These are phyloP conservation scores for Drosophila setosimentum DNA, from an alignment of 2,888 invertebrate species.

Conservation along the genomic window DNA sequence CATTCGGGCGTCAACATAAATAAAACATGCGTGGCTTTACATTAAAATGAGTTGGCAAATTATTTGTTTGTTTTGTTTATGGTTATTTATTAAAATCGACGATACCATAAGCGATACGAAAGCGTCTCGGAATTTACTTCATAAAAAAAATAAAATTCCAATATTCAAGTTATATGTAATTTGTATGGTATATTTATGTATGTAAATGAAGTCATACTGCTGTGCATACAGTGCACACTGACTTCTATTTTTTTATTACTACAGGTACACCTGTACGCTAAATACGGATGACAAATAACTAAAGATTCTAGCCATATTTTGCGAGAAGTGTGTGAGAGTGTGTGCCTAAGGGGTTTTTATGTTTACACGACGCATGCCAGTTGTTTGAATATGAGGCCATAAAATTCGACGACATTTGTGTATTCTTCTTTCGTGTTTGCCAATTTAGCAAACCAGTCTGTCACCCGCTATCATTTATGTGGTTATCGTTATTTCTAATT, in stretches of 20 bases:
- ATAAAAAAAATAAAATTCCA: slow-evolving; percentile 40
- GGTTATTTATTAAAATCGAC: slow-evolving; percentile 12
- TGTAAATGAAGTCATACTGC: slow-evolving; percentile 52
- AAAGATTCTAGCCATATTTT: slow-evolving; percentile 36
- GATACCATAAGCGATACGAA: slow-evolving; percentile 28
- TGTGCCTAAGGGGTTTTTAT: slow-evolving; percentile 3
- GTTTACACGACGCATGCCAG: slow-evolving; percentile 42
- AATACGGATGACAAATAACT: slow-evolving; percentile 65
- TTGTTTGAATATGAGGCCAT: slow-evolving; percentile 50
- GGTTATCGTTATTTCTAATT: slow-evolving; percentile 40
- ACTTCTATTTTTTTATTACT: slow-evolving; percentile 18
- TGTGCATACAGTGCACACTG: slow-evolving; percentile 49
- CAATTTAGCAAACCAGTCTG: slow-evolving; percentile 45
- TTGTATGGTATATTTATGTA: slow-evolving; percentile 11
- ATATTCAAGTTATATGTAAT: slow-evolving; percentile 6
- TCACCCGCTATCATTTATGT: slow-evolving; percentile 40
- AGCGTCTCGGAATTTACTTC: slow-evolving; percentile 51
- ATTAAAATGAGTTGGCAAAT: slow-evolving; percentile 22
- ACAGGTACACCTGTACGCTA: slow-evolving; percentile 46
- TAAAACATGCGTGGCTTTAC: slow-evolving; percentile 19
- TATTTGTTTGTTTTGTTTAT: slow-evolving; percentile 10
- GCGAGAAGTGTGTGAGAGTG: slow-evolving; percentile 16
- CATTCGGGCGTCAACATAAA: slow-evolving; percentile 14
- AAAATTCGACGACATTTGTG: slow-evolving; percentile 29
- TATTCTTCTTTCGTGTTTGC: slow-evolving; percentile 15